Base-by-base conservation (phyloP, 2,888 invertebrate species). In the Boloria euphrosyne region DNA sequence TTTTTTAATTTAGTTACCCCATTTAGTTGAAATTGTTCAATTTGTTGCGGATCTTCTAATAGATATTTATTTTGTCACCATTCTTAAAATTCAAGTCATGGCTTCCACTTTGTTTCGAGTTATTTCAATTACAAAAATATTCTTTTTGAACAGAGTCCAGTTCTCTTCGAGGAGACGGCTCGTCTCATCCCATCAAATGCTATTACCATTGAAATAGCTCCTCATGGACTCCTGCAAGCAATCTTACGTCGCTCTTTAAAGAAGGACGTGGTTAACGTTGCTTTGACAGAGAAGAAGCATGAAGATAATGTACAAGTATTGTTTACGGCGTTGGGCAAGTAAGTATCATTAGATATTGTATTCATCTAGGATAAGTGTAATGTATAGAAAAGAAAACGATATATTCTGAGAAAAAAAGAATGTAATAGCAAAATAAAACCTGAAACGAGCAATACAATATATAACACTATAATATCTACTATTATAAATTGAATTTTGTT, bases 181-280 rank as follows among this genome's bases (percentile, higher is more conserved):
- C 93, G 93, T 17, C 93, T 96, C 75, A 95, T 98, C 74, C 97
- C 97, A 1, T 93, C 94, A 58, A 95, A 97, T 80, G 97, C 98
- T 0, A 93, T 98, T 66, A 94, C 95, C 5, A 95, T 98, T 70
- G 98, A 98, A 86, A 95, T 98, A 63, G 98, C 98, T 0, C 98
- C 98, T 0, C 98, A 98, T 76, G 96, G 97, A 7, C 93, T 98
- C 0, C 93, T 98, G 44, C 98, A 98, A 81, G 96, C 97, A 0
- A 97, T 98, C 76, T 90, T 98, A 7, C 95, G 96, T 70, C 93
- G 97, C 51, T 96, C 97, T 0, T 86, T 98, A 52, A 92, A 93
- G 74, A 88, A 94, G 62, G 94, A 94, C n/a, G 95, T 95, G 70
- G 92, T 94, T 31, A 96, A 96, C 80, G 91, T 97, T 50, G 93